These are phyloP conservation scores for Parasteatoda tepidariorum DNA, from an alignment of 1,140 invertebrate genomes.

Conservation along the genomic window DNA sequence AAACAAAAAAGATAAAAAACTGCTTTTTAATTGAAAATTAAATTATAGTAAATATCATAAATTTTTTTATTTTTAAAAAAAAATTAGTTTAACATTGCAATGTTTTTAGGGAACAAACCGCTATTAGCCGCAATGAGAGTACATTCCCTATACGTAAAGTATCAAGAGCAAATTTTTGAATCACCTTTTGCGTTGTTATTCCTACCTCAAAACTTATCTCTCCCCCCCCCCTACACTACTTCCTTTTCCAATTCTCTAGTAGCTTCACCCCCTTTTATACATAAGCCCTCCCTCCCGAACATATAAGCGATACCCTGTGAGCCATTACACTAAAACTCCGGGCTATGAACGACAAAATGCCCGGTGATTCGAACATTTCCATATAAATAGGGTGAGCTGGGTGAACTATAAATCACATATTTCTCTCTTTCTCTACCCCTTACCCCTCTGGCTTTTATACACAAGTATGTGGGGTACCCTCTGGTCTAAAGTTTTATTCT, in stretches of 20 bases:
- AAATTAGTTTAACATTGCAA: too few relatives aligned
- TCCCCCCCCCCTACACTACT: not conserved
- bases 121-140: not conserved
- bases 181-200: constrained; percentile 57
- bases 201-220: constrained; percentile 43
- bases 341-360: constrained; percentile 60
- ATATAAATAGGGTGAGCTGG: constrained; percentile 57
- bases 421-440: constrained; percentile 3
- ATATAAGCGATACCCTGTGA: constrained; percentile 48
- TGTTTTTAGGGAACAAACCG: too few relatives aligned
- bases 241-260: constrained; percentile 33
- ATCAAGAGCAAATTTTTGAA: constrained; percentile 48
- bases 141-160: constrained; percentile 10
- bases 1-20: too few relatives aligned
- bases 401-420: constrained; percentile 58
- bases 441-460: not conserved
- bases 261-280: constrained; percentile 29
- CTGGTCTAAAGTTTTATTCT: constrained; percentile 20
- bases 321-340: constrained; percentile 57
- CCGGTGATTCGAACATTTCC: constrained; percentile 58
- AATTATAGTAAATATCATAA: too few relatives aligned
- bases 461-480: not conserved
- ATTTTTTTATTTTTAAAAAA: too few relatives aligned
- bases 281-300: not conserved
- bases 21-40: too few relatives aligned